Percentiles rank a stretch among this genome's conserved stretches.
Evolutionary conservation across 2,113 vertebrate species (phyloP).

Genomic region (Apodemus sylvaticus): DNA sequence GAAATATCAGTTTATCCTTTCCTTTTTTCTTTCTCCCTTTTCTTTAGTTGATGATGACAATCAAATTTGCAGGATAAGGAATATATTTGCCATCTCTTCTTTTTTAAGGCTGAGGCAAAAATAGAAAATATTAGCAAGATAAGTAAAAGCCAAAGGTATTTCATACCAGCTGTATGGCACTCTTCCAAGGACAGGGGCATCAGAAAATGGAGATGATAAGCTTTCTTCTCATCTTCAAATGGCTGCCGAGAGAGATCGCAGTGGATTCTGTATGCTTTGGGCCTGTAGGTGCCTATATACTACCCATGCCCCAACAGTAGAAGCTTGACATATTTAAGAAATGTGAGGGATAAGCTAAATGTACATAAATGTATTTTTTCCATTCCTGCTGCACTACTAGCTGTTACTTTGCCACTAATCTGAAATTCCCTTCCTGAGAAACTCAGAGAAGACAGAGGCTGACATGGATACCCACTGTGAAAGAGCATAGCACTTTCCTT

Average conservation of each 20-base stretch:
- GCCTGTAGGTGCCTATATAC: neutral
- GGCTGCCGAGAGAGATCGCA: neutral
- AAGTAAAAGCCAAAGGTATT: neutral
- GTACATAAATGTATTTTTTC: neutral
- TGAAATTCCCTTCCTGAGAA: neutral
- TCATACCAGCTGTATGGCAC: neutral
- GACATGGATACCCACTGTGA: neutral
- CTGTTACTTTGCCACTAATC: neutral
- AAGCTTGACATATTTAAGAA: neutral
- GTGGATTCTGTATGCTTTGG: neutral
- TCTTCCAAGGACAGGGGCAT: neutral
- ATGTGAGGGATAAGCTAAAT: neutral
- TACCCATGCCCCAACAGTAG: neutral
- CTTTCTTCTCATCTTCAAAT: neutral
- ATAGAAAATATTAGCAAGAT: constrained; percentile 14
- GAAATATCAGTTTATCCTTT: constrained; percentile 28
- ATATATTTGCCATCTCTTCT: neutral
- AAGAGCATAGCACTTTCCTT: neutral
- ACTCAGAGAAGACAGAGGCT: neutral
- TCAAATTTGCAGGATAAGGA: neutral
- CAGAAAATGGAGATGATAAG: neutral
- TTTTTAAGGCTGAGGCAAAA: neutral
- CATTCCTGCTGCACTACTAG: neutral
- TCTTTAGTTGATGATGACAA: constrained; percentile 37
- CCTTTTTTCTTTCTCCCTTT: neutral